Evolutionary conservation across 2,888 invertebrate genomes (phyloP).

Genomic region (Stictocephala bisonia): DNA sequence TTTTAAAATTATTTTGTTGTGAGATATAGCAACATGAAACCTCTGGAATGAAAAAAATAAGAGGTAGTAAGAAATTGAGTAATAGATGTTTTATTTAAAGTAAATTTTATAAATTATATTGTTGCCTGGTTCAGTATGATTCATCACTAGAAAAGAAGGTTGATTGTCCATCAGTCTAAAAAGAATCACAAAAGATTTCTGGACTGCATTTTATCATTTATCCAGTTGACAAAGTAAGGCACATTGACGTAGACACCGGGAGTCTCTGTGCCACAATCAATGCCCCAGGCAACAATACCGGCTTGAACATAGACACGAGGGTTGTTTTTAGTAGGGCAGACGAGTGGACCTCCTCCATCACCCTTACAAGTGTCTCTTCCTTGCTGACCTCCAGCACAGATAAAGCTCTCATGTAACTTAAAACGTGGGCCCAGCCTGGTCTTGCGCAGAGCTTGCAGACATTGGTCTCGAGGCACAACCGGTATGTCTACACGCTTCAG

Average conservation of each 20-base stretch:
- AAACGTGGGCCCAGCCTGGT: conserved; percentile 77
- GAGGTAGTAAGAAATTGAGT: too few relatives aligned
- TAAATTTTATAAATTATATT: too few relatives aligned
- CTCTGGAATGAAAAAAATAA: too few relatives aligned
- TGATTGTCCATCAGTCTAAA: too few relatives aligned
- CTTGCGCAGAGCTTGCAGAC: conserved; percentile 71
- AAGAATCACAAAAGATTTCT: too few relatives aligned
- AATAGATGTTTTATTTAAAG: too few relatives aligned
- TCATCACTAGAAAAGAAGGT: too few relatives aligned
- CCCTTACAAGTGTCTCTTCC: conserved; percentile 84
- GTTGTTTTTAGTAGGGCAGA: conserved; percentile 72
- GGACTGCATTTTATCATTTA: conserved; percentile 67
- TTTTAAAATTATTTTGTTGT: too few relatives aligned
- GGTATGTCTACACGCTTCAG: conserved; percentile 80
- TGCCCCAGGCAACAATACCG: conserved; percentile 90
- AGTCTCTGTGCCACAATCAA: conserved; percentile 77
- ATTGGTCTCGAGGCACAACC: conserved; percentile 71
- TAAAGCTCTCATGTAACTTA: conserved; percentile 75
- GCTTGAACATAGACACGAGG: conserved; percentile 75
- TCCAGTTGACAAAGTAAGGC: conserved; percentile 77
- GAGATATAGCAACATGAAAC: too few relatives aligned
- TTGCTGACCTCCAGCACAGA: conserved; percentile 82
- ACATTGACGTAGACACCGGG: conserved; percentile 87
- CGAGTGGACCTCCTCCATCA: conserved; percentile 84
- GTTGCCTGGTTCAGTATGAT: too few relatives aligned